Conservation (phyloP, 2,113 vertebrate genomes). For the Sminthopsis crassicaudata region DNA sequence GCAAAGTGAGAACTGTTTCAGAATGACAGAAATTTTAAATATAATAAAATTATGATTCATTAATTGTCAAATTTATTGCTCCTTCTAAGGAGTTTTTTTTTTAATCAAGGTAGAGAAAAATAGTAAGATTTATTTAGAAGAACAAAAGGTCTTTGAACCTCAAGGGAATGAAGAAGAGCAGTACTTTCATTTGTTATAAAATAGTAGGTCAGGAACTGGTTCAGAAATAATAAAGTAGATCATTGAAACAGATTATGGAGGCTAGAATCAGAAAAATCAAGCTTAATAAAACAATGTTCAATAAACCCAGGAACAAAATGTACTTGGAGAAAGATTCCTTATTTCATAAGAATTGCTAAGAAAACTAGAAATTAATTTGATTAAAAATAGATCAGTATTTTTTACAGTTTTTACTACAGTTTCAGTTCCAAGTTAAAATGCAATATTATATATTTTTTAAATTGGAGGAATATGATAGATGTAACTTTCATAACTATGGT, state of each 20-base stretch:
- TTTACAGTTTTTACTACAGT: background rate
- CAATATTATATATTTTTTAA: background rate
- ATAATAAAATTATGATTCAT: background rate
- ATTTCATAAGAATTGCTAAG: background rate
- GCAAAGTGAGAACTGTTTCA: background rate
- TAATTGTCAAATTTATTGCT: background rate
- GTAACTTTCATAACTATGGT: background rate
- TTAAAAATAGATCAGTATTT: background rate
- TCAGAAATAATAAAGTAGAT: slow-evolving; percentile 4
- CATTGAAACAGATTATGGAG: background rate
- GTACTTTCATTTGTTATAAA: slow-evolving; percentile 8
- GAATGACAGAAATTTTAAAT: background rate
- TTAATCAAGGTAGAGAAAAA: background rate
- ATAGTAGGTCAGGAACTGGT: background rate
- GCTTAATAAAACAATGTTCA: background rate
- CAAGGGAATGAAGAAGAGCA: background rate
- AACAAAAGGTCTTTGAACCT: background rate
- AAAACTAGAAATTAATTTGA: background rate
- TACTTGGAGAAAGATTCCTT: background rate
- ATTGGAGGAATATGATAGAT: background rate
- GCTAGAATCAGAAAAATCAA: background rate
- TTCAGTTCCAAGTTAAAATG: background rate
- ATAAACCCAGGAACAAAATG: background rate
- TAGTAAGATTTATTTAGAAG: background rate
- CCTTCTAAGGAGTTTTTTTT: background rate